These are phyloP conservation scores for Aradus depressus DNA, from an alignment of 2,888 invertebrate species.

Conservation along the genomic window DNA sequence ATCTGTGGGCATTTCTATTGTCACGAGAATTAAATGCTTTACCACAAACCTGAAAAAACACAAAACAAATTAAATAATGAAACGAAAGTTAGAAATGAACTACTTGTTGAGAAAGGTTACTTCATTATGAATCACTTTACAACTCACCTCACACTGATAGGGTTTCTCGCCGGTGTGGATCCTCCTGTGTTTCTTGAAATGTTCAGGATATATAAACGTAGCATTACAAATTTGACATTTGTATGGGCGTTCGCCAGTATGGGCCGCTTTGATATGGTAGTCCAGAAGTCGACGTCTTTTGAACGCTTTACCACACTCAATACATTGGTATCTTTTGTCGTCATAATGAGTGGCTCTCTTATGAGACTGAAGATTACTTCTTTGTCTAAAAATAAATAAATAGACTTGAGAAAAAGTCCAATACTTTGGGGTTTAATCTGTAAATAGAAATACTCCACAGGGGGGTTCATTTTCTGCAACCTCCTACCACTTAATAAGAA, in stretches of 20 bases:
- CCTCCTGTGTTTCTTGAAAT: slow-evolving; percentile 65
- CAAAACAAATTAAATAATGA: background rate
- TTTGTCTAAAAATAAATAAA: slow-evolving; percentile 44
- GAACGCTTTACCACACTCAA: slow-evolving; percentile 60
- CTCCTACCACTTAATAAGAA: too few species aligned
- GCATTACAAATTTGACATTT: slow-evolving; percentile 62
- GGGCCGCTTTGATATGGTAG: slow-evolving; percentile 69
- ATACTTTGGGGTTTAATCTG: too few species aligned
- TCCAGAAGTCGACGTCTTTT: slow-evolving; percentile 60
- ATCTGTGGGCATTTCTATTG: slow-evolving; percentile 73
- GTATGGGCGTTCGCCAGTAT: slow-evolving; percentile 67
- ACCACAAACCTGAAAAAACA: slow-evolving; percentile 52
- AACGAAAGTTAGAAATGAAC: background rate
- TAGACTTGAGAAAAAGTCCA: background rate
- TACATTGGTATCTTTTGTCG: slow-evolving; percentile 60
- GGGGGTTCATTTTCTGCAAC: too few species aligned
- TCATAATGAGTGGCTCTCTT: slow-evolving; percentile 66
- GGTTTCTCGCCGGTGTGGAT: slow-evolving; percentile 71
- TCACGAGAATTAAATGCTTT: slow-evolving; percentile 74
- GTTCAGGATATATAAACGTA: slow-evolving; percentile 71
- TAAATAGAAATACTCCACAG: too few species aligned
- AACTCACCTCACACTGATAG: slow-evolving; percentile 53
- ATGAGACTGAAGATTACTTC: slow-evolving; percentile 71
- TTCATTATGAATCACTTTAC: background rate
- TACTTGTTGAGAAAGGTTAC: background rate